phyloP scores from a whole-genome alignment of 35 echinoderm and acorn worm genomes.

The Ophiothrix spiculata region DNA sequence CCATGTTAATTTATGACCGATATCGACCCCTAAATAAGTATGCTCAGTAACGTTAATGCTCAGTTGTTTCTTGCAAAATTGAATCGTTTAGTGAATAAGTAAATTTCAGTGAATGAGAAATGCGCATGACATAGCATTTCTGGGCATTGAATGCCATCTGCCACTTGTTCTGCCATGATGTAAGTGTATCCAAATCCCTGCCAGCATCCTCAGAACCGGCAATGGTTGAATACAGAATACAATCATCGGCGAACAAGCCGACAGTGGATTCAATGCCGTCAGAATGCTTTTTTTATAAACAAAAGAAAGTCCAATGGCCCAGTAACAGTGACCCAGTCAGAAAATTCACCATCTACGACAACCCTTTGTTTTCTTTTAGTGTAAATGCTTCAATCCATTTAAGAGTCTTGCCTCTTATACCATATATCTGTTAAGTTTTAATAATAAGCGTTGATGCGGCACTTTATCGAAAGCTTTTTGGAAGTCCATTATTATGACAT shows the following conservation, averaged over 20 bases:
- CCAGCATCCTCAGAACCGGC: neutral
- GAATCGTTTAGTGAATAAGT: too few relatives aligned
- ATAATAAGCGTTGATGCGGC: too few relatives aligned
- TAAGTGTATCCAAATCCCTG: too few relatives aligned
- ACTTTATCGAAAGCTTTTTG: too few relatives aligned
- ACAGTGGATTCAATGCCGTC: neutral
- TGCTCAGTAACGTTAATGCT: too few relatives aligned
- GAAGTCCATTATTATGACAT: too few relatives aligned
- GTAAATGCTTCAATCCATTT: neutral
- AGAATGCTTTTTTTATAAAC: too few relatives aligned
- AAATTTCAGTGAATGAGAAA: neutral
- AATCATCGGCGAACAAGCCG: neutral
- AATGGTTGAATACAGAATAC: neutral
- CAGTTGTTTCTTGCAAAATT: too few relatives aligned
- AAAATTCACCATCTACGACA: neutral
- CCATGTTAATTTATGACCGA: too few relatives aligned
- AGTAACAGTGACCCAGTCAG: neutral
- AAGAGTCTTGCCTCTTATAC: neutral
- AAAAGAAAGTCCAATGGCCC: neutral
- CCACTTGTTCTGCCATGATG: neutral
- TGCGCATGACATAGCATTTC: neutral
- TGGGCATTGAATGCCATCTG: neutral
- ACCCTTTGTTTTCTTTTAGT: neutral
- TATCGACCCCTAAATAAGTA: too few relatives aligned
- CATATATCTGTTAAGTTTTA: too few relatives aligned